Conservation (phyloP, 1,140 invertebrate genomes). For the Arion vulgaris region DNA sequence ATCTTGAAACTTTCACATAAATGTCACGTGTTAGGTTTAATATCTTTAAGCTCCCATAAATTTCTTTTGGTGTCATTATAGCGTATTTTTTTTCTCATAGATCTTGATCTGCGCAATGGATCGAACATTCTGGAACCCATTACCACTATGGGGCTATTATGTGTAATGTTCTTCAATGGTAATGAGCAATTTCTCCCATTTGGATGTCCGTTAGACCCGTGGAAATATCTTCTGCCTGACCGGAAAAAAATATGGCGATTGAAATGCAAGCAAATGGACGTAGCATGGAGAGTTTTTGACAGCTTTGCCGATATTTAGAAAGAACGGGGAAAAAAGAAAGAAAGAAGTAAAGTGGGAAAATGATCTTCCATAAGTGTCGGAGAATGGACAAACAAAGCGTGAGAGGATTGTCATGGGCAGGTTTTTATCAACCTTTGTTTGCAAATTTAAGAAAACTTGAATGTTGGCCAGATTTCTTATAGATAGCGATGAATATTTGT, state of each 20-base stretch:
- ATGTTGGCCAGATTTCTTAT: too few relatives aligned
- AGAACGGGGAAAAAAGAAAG: not conserved
- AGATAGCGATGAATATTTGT: too few relatives aligned
- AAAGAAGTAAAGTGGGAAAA: not conserved
- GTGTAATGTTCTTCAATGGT: conserved; percentile 9
- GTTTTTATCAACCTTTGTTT: not conserved
- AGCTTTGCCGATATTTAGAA: not conserved
- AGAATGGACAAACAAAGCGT: not conserved
- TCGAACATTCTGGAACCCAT: not conserved
- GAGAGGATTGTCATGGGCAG: not conserved
- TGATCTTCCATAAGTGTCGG: conserved; percentile 9
- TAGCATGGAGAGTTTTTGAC: not conserved
- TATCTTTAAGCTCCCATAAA: conserved; percentile 4
- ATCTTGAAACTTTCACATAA: not conserved
- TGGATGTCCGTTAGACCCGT: not conserved
- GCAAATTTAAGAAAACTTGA: too few relatives aligned
- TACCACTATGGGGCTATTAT: conserved; percentile 3
- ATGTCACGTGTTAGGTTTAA: not conserved
- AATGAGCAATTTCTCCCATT: conserved; percentile 23
- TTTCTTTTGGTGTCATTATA: conserved; percentile 12
- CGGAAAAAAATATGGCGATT: conserved; percentile 17
- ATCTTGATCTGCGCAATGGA: not conserved
- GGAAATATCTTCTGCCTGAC: not conserved
- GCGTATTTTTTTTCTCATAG: not conserved
- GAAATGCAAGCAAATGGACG: conserved; percentile 26